Percentiles rank a stretch among this genome's conserved stretches.
Evolutionary conservation across 2,797 vertebrate species (phyloP).

Genomic region (Synaphobranchus kaupii): DNA sequence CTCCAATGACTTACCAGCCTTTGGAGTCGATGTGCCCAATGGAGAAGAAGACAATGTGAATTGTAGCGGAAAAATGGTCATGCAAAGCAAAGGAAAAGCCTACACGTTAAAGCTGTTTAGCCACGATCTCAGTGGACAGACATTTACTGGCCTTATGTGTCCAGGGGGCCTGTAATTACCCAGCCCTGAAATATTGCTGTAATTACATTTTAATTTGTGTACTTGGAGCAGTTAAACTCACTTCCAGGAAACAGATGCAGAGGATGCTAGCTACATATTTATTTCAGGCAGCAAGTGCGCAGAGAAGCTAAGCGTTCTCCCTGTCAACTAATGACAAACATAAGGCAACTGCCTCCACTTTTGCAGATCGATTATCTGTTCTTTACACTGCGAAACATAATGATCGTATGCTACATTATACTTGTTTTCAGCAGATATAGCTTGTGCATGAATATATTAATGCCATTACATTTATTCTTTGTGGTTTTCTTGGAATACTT

Average conservation of each 20-base stretch:
- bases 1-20: not conserved
- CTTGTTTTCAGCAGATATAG: not conserved
- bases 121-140: not conserved
- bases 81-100: not conserved
- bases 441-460: not conserved
- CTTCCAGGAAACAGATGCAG: not conserved
- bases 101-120: not conserved
- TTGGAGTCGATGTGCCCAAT: not conserved
- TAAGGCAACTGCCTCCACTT: not conserved
- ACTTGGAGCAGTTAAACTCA: not conserved
- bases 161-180: not conserved
- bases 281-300: not conserved
- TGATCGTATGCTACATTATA: not conserved
- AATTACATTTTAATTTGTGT: conserved; percentile 21
- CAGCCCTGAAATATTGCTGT: conserved; percentile 4
- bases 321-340: not conserved
- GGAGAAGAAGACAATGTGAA: not conserved
- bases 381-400: not conserved
- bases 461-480: not conserved
- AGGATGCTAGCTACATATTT: not conserved
- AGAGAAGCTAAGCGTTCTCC: not conserved
- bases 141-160: not conserved
- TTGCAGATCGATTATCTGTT: not conserved
- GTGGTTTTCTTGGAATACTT: not conserved
- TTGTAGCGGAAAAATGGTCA: not conserved